Evolutionary conservation across 2,888 invertebrate genomes (phyloP), one percentile per base, ranked within the genome.

Genomic region (Hetaerina titia): DNA sequence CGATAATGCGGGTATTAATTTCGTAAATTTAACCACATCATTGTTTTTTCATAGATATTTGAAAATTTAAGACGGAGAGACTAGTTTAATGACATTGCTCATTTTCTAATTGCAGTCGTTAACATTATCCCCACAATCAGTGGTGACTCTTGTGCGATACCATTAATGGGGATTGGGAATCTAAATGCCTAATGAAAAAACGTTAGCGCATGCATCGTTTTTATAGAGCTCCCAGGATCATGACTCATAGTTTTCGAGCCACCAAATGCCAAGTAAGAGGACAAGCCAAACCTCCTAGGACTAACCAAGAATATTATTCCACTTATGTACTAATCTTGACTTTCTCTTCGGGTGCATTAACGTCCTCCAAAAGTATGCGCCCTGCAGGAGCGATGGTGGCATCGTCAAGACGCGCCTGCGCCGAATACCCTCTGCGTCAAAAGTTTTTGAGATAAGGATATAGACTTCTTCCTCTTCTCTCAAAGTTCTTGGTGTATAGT

Each of bases 401-500:
- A 22, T 69, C 69, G n/a, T 15, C 45, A n/a, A 25, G 13, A 15
- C 31, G 90, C 90, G 90, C 90, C 15, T 90, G 90, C 90, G 64
- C 64, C n/a, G 90, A 64, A 63, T 45, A 64, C 45, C 64, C 64
- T 45, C 90, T 64, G 90, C 64, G 90, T 64, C 90, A 69, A 90
- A 90, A 90, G 64, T 64, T 69, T 90, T 90, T 45, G 64, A 90
- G 90, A 64, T 64, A 90, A 69, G 64, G 90, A 64, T 90, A 90
- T 45, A 45, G 90, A 90, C 64, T 90, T 90, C 90, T 64, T 90
- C 90, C 63, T 64, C 90, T 45, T 64, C 69, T 9, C 90, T 90
- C 90, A 64, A 90, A 90, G 64, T 90, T 64, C 45, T 90, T 45
- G 64, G 64, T 17, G 69, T 64, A 22, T 17, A 64, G 90, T 90